Percentiles rank a stretch among this genome's conserved stretches.
These are phyloP conservation scores for Hyperoodon ampullatus DNA, from an alignment of 2,113 vertebrate genomes.

Conservation along the genomic window DNA sequence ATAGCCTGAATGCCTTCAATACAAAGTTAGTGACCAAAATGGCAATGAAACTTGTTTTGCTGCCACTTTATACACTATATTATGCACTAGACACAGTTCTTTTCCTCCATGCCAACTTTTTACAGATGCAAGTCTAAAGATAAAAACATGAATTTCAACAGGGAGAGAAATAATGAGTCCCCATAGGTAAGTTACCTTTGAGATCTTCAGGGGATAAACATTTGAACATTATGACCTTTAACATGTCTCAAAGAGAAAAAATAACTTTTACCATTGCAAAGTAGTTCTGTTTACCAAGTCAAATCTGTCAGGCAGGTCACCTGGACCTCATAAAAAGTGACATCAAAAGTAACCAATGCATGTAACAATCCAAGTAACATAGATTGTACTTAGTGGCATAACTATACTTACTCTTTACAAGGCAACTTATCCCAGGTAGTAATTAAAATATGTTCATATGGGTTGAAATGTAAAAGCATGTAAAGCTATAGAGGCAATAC, in stretches of 20 bases:
- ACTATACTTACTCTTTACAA: neutral
- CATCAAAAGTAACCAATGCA: slow-evolving; percentile 2
- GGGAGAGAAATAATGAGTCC: slow-evolving; percentile 45
- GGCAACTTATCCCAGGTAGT: neutral
- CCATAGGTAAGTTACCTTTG: slow-evolving; percentile 28
- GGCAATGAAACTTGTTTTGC: neutral
- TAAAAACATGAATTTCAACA: slow-evolving; percentile 27
- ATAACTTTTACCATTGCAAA: neutral
- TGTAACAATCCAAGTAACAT: neutral
- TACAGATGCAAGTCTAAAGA: slow-evolving; percentile 8
- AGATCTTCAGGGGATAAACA: slow-evolving; percentile 42
- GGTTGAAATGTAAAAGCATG: neutral
- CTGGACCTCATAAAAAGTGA: neutral
- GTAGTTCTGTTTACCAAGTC: neutral
- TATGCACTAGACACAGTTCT: neutral
- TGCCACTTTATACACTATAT: neutral
- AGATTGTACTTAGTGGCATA: neutral
- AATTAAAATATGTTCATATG: neutral
- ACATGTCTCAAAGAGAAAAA: neutral
- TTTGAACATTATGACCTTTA: slow-evolving; percentile 40
- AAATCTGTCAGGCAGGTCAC: neutral
- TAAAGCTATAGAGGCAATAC: neutral
- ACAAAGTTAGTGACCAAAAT: neutral
- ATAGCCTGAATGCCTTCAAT: neutral
- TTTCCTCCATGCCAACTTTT: neutral